Conservation (phyloP, 2,113 vertebrate species). For the Tragelaphus strepsiceros region DNA sequence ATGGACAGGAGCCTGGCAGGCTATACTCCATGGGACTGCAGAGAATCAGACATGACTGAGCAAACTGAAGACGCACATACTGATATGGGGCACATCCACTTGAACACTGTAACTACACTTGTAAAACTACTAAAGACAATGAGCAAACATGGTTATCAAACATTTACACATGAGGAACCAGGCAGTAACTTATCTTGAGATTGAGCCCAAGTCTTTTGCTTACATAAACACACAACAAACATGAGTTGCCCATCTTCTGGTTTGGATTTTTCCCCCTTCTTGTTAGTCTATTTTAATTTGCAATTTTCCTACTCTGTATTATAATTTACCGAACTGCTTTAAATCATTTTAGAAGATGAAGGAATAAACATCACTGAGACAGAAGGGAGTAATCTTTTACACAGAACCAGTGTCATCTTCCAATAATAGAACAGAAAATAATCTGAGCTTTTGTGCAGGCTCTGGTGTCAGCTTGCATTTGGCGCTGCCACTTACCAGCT, state of each 20-base stretch:
- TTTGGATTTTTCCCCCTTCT: background rate
- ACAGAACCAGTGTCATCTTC: background rate
- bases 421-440: background rate
- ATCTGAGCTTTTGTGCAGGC: background rate
- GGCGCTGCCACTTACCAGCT: background rate
- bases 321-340: background rate
- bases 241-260: background rate
- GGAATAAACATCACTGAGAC: background rate
- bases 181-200: background rate
- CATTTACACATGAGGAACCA: background rate
- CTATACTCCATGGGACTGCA: background rate
- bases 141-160: background rate
- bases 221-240: background rate
- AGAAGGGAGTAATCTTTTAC: background rate
- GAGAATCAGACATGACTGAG: background rate
- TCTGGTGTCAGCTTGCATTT: background rate
- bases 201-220: background rate
- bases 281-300: background rate
- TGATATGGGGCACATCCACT: background rate
- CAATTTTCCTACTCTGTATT: background rate
- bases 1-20: background rate
- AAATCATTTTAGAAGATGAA: conserved; percentile 2
- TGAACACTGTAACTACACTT: background rate
- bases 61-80: background rate
- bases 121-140: background rate